Base-by-base conservation (phyloP, 64 coral and sea anemone genomes). In the Stylophora pistillata region DNA sequence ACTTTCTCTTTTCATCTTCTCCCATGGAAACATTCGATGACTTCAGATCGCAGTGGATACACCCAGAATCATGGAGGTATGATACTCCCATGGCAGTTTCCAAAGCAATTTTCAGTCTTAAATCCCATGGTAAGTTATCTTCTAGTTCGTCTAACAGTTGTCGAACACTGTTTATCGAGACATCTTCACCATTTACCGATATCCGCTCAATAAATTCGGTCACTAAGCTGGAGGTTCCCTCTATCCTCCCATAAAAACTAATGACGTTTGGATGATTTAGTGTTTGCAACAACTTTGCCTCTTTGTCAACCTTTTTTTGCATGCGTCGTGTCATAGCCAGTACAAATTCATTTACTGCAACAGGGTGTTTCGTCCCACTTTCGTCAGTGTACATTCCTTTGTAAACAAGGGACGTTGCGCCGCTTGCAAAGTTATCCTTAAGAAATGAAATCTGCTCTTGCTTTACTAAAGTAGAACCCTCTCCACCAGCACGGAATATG, bases 331-430 rank as follows among this genome's bases (percentile, higher is more conserved):
- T 53, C 33, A 86, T 41, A 16, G 52, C 17, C 23, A 53, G 9
- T 30, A 86, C 34, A 86, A 86, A 86, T 71, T 86, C 83, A 72
- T 86, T 86, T 55, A 86, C 20, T 7, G 69, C 83, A 70, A 73
- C 83, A 14, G 56, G 21, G 33, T 59, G 56, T 31, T 15, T 63
- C 5, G 15, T 61, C 28, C 56, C 56, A 18, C 33, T 34, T 20
- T 63, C 79, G 12, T 82, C 79, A 15, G 18, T 82, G 79, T 82
- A 82, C 16, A 62, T 53, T 15, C 79, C 79, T 64, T 63, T 82
- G 56, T 60, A 82, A 13, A 58, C 58, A 17, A 6, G 6, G 26
- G 79, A 58, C 20, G 79, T 59, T n/a, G 57, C n/a, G 3, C 79
- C 79, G 64, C 58, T 82, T 4, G 66, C 66, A 71, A 71, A 71